Conservation (phyloP, 53 echinoderm and acorn worm species). For the Patiria pectinifera region DNA sequence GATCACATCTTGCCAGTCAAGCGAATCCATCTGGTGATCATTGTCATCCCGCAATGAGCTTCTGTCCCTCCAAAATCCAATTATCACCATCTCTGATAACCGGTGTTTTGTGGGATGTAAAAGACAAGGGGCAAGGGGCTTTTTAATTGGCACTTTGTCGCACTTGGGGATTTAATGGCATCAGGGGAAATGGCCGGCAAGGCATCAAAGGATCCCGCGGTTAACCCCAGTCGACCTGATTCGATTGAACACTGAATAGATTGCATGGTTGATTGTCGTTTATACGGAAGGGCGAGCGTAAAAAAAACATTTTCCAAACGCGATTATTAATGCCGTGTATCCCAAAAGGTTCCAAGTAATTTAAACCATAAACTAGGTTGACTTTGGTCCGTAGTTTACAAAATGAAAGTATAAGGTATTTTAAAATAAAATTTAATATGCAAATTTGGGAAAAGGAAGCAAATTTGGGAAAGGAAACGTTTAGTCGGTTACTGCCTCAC, state of each 20-base stretch:
- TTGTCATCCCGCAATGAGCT: slow-evolving; percentile 3
- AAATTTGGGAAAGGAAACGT: too few species aligned
- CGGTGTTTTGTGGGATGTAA: slow-evolving; percentile 16
- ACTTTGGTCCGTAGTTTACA: too few species aligned
- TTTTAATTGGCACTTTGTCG: slow-evolving; percentile 37
- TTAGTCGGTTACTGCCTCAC: too few species aligned
- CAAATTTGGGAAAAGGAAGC: too few species aligned
- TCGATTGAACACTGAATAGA: background rate
- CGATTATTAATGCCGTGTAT: too few species aligned
- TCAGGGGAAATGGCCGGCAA: slow-evolving; percentile 12
- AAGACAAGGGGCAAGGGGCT: slow-evolving; percentile 22
- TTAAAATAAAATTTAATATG: too few species aligned
- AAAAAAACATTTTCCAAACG: too few species aligned
- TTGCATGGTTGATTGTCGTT: background rate
- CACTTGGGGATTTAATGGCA: slow-evolving; percentile 14
- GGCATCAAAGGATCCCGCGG: slow-evolving; percentile 10
- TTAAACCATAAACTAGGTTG: too few species aligned
- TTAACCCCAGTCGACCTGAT: background rate
- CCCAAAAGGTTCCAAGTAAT: too few species aligned
- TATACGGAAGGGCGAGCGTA: too few species aligned
- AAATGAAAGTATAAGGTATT: too few species aligned
- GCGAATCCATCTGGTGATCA: slow-evolving; percentile 32
- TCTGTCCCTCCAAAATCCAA: slow-evolving; percentile 6
- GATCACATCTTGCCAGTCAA: slow-evolving; percentile 27
- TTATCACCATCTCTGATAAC: slow-evolving; percentile 15